Conservation (phyloP, 2,797 vertebrate genomes). For the Lophius americanus region DNA sequence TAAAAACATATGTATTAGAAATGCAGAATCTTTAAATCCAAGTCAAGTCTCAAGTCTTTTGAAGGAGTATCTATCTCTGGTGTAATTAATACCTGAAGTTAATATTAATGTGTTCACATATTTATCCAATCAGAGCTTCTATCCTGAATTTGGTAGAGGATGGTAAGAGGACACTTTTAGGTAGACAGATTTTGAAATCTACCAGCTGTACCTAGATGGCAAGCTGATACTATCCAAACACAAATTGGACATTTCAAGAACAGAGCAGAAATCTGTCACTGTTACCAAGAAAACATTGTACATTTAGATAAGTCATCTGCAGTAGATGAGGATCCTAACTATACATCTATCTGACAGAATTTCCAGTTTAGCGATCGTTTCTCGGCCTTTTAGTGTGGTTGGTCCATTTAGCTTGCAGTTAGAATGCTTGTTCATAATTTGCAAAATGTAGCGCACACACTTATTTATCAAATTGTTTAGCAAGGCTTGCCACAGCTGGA, state of each 20-base stretch:
- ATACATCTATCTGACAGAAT: conserved; percentile 36
- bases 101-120: background rate
- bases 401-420: conserved; percentile 13
- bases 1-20: no score
- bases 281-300: conserved; percentile 9
- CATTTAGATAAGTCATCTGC: conserved; percentile 13
- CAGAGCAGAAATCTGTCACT: background rate
- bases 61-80: no score
- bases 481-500: conserved; percentile 44
- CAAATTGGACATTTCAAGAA: conserved; percentile 2
- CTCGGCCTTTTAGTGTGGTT: conserved; percentile 16
- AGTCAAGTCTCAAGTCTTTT: no score
- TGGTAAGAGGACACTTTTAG: background rate
- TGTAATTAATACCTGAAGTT: no score
- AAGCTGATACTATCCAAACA: background rate
- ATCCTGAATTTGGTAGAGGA: background rate
- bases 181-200: background rate
- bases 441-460: conserved; percentile 22
- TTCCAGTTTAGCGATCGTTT: conserved; percentile 20
- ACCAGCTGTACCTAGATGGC: background rate
- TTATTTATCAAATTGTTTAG: conserved; percentile 21
- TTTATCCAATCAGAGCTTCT: background rate
- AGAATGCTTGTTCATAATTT: conserved; percentile 18
- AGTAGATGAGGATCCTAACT: conserved; percentile 25
- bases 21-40: no score